A percentile compares a stretch with the other conserved stretches of the same genome.
Evolutionary conservation across 2,113 vertebrate genomes (phyloP).

Genomic region (Pavo muticus): DNA sequence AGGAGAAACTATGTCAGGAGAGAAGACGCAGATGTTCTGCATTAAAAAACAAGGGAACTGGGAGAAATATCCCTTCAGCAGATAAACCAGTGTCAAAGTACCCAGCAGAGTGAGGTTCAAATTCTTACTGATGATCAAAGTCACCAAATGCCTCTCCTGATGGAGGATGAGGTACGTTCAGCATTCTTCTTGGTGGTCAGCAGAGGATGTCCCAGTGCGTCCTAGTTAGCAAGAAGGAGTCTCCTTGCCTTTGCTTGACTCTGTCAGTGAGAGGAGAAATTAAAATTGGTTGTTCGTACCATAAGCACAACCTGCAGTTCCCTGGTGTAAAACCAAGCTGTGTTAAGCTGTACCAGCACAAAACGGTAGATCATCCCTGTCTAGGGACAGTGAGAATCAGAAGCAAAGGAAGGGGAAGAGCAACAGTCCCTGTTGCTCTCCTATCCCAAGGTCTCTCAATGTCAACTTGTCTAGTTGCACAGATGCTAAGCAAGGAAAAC

Average conservation of each 20-base stretch:
- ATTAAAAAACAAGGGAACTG: neutral
- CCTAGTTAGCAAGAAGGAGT: neutral
- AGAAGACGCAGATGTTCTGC: conserved; percentile 49
- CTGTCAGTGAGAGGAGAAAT: neutral
- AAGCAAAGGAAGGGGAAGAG: neutral
- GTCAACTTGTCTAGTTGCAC: neutral
- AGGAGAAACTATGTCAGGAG: neutral
- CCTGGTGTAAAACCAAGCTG: neutral
- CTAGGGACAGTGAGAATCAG: neutral
- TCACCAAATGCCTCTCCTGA: neutral
- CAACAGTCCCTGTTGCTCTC: accelerated
- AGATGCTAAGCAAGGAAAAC: neutral
- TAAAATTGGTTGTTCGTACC: neutral
- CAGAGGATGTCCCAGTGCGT: neutral
- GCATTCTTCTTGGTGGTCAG: neutral
- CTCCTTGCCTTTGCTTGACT: neutral
- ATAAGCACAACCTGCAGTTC: neutral
- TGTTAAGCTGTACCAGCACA: neutral
- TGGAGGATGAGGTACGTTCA: neutral
- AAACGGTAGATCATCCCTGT: neutral
- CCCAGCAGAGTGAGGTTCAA: neutral
- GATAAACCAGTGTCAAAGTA: conserved; percentile 17
- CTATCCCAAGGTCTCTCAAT: neutral
- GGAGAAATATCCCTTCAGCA: conserved; percentile 6
- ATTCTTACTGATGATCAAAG: neutral